Base-by-base conservation (phyloP, 2,113 vertebrate genomes). In the Engystomops pustulosus region DNA sequence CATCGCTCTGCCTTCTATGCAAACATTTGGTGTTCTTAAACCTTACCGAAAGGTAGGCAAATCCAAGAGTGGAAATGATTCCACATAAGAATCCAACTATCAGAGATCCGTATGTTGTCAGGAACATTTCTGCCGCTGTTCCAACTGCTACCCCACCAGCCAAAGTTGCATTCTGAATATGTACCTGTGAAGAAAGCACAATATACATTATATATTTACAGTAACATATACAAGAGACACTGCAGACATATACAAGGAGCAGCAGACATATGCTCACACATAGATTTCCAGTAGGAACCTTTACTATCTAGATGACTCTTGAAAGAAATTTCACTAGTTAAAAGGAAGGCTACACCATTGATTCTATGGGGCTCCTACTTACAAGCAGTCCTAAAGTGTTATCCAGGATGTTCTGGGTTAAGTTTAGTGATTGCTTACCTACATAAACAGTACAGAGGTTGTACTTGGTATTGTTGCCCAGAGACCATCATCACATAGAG, bases 91-190 rank as follows among this genome's bases (percentile, higher is more conserved):
- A 96, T 20, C 98, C 98, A 0, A 98, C 93, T 4, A 99, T 96
- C 60, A 99, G 92, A 14, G 97, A 88, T 0, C 97, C 98, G 0
- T 98, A 99, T 0, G 97, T 94, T 34, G 90, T 92, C 87, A 99
- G 94, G 96, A 98, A 96, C 91, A 99, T 97, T 90, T 99, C 98
- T 0, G 95, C 96, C 0, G 96, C 88, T 0, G 97, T 97, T 80
- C 98, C 97, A 93, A 98, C 95, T 0, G 96, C 97, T 81, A 99
- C 98, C 0, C 96, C 97, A 0, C 96, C 98, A 0, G 97, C 97
- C 72, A 99, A 91, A 0, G 97, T 96, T 85, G 97, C 95, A 0
- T 99, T 99, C 92, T 99, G 98, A 88, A 99, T 94, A 80, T 99
- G 97, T 4, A 99, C 97, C 98, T 99, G 92, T 34, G 11, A 77